phyloP scores from a whole-genome alignment of 2,888 invertebrate species.

The Quadroppia sp. region DNA sequence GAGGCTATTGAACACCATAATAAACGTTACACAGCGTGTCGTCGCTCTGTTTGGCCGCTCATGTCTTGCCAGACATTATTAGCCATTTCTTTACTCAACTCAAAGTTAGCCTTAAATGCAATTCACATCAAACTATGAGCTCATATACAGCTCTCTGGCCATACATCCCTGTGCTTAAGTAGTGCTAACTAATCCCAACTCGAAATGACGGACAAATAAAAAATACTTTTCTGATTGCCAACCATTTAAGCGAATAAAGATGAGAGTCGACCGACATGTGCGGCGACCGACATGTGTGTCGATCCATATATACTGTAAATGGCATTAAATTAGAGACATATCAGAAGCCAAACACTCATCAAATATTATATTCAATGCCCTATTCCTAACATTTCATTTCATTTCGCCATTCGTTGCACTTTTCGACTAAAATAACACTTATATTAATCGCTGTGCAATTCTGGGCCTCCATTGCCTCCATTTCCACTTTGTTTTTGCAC shows the following conservation, averaged over 20 bases:
- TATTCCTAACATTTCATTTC: constrained; percentile 3
- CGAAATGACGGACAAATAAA: constrained; percentile 6
- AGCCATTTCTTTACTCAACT: background rate
- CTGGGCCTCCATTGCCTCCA: background rate
- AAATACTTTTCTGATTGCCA: constrained; percentile 3
- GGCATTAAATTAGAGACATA: constrained; percentile 23
- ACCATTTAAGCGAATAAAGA: constrained; percentile 27
- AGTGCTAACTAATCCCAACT: background rate
- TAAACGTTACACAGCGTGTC: constrained; percentile 18
- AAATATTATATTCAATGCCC: constrained; percentile 6
- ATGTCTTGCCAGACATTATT: background rate
- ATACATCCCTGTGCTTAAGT: no score
- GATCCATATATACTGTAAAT: constrained; percentile 14
- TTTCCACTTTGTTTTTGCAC: background rate
- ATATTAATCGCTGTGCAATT: background rate
- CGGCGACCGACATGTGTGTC: constrained; percentile 4
- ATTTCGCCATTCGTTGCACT: background rate
- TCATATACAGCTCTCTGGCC: no score
- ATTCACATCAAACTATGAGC: constrained; percentile 8
- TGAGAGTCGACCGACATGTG: constrained; percentile 16
- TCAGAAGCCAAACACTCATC: constrained; percentile 14
- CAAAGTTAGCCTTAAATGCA: constrained; percentile 11
- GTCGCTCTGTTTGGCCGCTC: background rate
- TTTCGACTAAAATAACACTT: constrained; percentile 9
- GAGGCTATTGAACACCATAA: background rate